These are phyloP conservation scores for Mohoua ochrocephala DNA, from an alignment of 2,113 vertebrate genomes.

Conservation along the genomic window DNA sequence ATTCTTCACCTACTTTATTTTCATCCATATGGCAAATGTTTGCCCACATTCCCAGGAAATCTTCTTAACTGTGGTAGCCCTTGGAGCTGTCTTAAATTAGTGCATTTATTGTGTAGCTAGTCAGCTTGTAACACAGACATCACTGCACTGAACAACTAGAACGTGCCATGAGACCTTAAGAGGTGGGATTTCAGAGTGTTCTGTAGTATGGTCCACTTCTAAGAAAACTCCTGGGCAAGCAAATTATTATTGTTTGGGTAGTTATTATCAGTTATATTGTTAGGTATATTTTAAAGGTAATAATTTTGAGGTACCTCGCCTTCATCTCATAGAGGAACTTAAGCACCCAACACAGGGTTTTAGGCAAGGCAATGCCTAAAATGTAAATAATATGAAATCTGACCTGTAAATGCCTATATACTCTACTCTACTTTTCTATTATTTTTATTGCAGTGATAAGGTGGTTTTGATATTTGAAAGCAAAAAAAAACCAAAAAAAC, in stretches of 20 bases:
- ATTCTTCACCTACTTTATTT: not conserved
- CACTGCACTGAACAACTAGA: accelerated
- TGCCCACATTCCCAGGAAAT: not conserved
- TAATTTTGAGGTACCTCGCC: not conserved
- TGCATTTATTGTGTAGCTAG: not conserved
- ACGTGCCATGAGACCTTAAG: not conserved
- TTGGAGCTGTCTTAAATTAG: not conserved
- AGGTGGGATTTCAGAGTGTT: not conserved
- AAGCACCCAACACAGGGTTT: not conserved
- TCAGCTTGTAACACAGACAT: not conserved
- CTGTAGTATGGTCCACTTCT: not conserved
- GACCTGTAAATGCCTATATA: not conserved
- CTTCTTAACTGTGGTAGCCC: not conserved
- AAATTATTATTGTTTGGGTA: not conserved
- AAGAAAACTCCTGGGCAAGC: not conserved
- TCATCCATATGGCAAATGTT: not conserved
- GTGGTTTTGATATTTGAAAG: not conserved
- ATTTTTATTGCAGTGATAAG: not conserved
- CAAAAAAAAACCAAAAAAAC: not conserved
- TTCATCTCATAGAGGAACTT: not conserved
- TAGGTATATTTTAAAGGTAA: not conserved
- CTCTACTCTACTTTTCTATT: not conserved
- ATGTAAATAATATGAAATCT: not conserved
- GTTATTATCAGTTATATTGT: not conserved
- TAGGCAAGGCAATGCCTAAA: not conserved